Evolutionary conservation across 2,113 vertebrate species (phyloP).

Genomic region (Cinclus mexicanus): DNA sequence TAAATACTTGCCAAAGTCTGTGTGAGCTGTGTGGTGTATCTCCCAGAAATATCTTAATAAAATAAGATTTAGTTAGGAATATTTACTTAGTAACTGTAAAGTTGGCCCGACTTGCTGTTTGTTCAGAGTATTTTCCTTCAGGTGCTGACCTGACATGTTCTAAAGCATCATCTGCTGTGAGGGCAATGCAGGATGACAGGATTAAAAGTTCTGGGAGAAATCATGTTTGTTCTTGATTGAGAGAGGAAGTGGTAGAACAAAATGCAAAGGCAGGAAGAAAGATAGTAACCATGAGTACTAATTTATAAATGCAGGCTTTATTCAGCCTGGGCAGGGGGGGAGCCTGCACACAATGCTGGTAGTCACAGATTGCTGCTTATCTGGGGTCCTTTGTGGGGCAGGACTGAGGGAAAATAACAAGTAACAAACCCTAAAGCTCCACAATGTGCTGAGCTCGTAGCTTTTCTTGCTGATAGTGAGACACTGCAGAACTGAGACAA

Average conservation of each 20-base stretch:
- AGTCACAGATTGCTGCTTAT: background rate
- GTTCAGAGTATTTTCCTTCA: background rate
- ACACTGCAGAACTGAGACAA: background rate
- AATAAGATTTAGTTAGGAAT: background rate
- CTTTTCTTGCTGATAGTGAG: background rate
- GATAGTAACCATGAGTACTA: background rate
- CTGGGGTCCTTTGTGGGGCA: background rate
- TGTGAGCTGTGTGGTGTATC: background rate
- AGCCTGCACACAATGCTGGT: background rate
- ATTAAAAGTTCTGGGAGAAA: background rate
- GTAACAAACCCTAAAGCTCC: background rate
- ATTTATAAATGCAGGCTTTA: background rate
- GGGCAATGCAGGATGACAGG: background rate
- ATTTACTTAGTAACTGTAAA: background rate
- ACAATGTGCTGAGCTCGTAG: background rate
- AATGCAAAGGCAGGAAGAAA: background rate
- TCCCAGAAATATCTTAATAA: background rate
- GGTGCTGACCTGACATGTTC: background rate
- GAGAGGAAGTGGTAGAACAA: background rate
- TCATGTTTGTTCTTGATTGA: conserved; percentile 32
- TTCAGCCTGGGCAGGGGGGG: background rate
- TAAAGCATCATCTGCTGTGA: background rate
- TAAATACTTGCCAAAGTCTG: background rate
- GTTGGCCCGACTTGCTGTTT: background rate
- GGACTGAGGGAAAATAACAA: background rate